Evolutionary conservation across 2,888 invertebrate genomes (phyloP), one percentile per base, ranked within the genome.

Genomic region (Galerucella nymphaeae): DNA sequence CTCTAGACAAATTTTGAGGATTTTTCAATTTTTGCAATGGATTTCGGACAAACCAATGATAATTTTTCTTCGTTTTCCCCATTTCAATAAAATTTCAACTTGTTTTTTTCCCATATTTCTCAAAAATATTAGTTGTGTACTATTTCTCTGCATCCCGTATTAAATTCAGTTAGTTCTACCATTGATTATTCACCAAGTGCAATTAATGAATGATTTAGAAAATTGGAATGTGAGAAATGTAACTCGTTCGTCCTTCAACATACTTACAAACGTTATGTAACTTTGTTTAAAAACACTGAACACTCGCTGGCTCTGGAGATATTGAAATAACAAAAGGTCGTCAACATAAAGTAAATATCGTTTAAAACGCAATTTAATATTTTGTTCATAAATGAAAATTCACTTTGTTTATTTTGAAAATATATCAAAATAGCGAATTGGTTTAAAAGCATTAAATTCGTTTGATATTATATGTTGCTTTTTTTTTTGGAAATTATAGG

Each of bases 121-220:
- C n/a, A 14, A 48, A 48, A n/a, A 48, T n/a, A 48, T 48, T 1
- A 48, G 2, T 48, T 48, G 48, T n/a, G 48, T n/a, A 14, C 6
- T 48, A 1, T 48, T 48, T 48, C 6, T 48, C 13, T 2, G 13
- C 13, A 42, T 48, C 48, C n/a, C 48, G 14, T 48, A 48, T 8
- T n/a, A 48, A 48, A 48, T 14, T 48, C n/a, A 48, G 48, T n/a
- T n/a, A 8, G 48, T 14, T 48, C 1, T n/a, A 48, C 14, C 14
- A 48, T 48, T n/a, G 5, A 57, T 57, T 23, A 57, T 57, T 57
- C 23, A 57, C 23, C 57, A 18, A 57, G 14, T 57, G 57, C 57
- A 23, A 23, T 57, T 57, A 57, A 57, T 57, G 57, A 57, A 57
- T 57, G 57, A 57, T 57, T 57, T 57, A 23, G 57, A 57, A n/a